Evolutionary conservation across 2,888 invertebrate genomes (phyloP), one percentile per base, ranked within the genome.

Genomic region (Sarcophaga rosellei): DNA sequence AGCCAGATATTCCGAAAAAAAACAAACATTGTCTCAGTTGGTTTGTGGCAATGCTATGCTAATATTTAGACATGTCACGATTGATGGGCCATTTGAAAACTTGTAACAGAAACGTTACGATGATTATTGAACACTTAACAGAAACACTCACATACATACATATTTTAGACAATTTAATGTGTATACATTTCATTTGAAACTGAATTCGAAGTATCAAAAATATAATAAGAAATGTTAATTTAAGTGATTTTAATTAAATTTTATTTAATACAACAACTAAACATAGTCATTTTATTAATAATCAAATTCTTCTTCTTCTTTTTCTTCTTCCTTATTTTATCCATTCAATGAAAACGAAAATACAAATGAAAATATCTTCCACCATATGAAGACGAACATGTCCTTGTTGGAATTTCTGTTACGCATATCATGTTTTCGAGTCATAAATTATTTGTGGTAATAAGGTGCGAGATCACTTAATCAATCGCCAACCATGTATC

Each of bases 371-470:
- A 20, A 47, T 10, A 20, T 35, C 23, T 63, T 12, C 5, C 35
- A 61, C 77, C 65, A 21, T 68, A 62, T 44, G 11, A 12, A n/a
- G n/a, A 61, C 17, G 11, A 12, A 53, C 17, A 61, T 82, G 68
- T 80, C 79, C 72, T 79, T 79, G 76, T 69, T 69, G 68, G 63
- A 80, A 79, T 75, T 82, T 78, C 23, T 81, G 81, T 62, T 79
- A 86, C 20, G 68, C 57, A 79, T 80, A 73, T 88, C 88, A 88
- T 88, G 88, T 87, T 79, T 83, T 85, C 73, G 23, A 72, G 85
- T 90, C 90, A 92, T 91, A 91, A 92, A 92, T 92, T 92, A 92
- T 89, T 82, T 70, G 75, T 88, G 35, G 89, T 91, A 90, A 91
- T 91, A 90, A 91, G 89, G 89, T 88, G 87, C 89, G 89, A 81